Base-by-base conservation (phyloP, 2,888 invertebrate genomes). In the Mystacides longicornis region DNA sequence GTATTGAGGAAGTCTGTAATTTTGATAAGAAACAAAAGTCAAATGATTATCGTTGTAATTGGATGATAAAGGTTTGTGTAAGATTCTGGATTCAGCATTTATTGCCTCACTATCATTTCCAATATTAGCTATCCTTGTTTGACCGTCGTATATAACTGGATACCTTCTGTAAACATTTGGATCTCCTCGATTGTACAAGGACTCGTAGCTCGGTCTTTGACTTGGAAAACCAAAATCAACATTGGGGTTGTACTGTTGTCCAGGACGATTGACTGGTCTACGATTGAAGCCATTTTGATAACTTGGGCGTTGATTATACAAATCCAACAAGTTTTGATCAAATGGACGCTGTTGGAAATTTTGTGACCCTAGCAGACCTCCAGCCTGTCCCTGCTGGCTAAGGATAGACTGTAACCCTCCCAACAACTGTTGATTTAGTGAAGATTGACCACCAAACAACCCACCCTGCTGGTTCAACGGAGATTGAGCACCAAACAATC, bases 121-220 rank as follows among this genome's bases (percentile, higher is more conserved):
- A 45, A 63, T 61, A 48, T 63, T 53, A 5, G 54, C 43, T 37
- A 21, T 20, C 31, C 52, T 49, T n/a, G 49, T 52, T 54, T 43
- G 45, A 16, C 43, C 50, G 23, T 52, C 49, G 37, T 48, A 49
- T 33, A 31, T 54, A 16, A 52, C 27, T 14, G 56, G 58, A 45
- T 58, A 58, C 20, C 54, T 33, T 22, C 49, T 47, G 20, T 52
- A 23, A 23, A 51, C 22, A 46, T 47, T 55, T 16, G 55, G 54
- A 19, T 56, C 59, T 68, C 71, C 59, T 68, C 71, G 71, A 73
- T 64, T 74, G 71, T 59, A 55, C 16, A 19, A 45, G n/a, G 21
- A 18, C 19, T 52, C 27, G 19, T 45, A 46, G 21, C n/a, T 20
- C 11, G 55, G 50, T 51, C 50, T 50, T 42, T 37, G 48, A 43